A percentile compares a stretch with the other conserved stretches of the same genome.
These are phyloP conservation scores for Notarius quadriscutis DNA, from an alignment of 2,113 vertebrate species.

Conservation along the genomic window DNA sequence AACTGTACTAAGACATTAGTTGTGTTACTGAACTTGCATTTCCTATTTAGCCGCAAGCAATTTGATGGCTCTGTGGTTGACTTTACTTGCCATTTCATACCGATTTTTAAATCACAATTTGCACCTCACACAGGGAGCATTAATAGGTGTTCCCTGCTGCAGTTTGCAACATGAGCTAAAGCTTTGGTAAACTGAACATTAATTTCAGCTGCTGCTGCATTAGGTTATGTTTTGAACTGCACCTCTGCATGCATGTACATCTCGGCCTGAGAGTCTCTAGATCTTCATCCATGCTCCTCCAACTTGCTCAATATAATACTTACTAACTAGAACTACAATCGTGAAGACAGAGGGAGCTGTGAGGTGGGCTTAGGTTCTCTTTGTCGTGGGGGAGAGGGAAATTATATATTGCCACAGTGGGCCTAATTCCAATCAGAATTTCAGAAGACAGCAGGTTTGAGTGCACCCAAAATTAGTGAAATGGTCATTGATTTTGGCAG, in stretches of 20 bases:
- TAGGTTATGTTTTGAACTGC: background rate
- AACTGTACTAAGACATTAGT: background rate
- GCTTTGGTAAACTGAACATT: background rate
- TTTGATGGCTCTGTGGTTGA: background rate
- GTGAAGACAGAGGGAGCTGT: constrained; percentile 11
- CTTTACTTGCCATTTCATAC: background rate
- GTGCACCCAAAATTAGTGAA: constrained; percentile 33
- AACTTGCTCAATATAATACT: constrained; percentile 33
- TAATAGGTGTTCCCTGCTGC: background rate
- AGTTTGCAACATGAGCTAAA: background rate
- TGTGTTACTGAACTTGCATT: background rate
- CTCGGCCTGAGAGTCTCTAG: background rate
- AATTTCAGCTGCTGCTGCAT: background rate
- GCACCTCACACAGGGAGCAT: background rate
- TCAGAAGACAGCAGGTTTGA: constrained; percentile 24
- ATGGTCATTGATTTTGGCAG: constrained; percentile 44
- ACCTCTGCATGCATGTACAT: background rate
- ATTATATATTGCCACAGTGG: constrained; percentile 26
- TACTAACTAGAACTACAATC: constrained; percentile 45
- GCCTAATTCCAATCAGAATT: constrained; percentile 36
- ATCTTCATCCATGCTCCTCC: constrained; percentile 33
- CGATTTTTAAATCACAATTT: background rate
- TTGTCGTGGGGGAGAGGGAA: background rate
- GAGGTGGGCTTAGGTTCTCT: constrained; percentile 43
- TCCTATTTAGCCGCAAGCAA: background rate